Evolutionary conservation across 2,888 invertebrate species (phyloP).

Genomic region (Ganaspis brasiliensis): DNA sequence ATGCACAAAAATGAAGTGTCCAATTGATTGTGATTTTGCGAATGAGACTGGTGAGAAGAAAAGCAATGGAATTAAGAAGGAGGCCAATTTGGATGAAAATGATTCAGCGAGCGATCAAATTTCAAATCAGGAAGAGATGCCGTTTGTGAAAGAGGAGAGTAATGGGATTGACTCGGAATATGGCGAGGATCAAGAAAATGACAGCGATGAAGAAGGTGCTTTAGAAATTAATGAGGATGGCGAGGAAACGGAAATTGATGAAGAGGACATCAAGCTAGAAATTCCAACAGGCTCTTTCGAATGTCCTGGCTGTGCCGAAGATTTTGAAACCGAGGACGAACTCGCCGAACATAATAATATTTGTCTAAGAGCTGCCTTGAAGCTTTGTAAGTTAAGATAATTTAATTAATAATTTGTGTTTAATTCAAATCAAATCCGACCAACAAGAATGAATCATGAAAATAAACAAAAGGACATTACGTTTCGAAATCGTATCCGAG

Average conservation of each 20-base stretch:
- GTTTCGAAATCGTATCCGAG: too few species aligned
- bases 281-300: slow-evolving; percentile 55
- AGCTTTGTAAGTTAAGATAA: slow-evolving; percentile 47
- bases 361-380: slow-evolving; percentile 45
- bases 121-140: slow-evolving; percentile 47
- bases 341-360: slow-evolving; percentile 58
- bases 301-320: slow-evolving; percentile 58
- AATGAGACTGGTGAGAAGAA: slow-evolving; percentile 48
- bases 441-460: too few species aligned
- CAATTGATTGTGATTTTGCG: slow-evolving; percentile 42
- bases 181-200: slow-evolving; percentile 46
- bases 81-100: slow-evolving; percentile 44
- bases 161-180: slow-evolving; percentile 52
- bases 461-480: too few species aligned
- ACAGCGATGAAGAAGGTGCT: slow-evolving; percentile 55
- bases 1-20: slow-evolving; percentile 48
- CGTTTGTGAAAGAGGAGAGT: slow-evolving; percentile 52
- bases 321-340: slow-evolving; percentile 59
- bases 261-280: slow-evolving; percentile 57
- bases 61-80: slow-evolving; percentile 40
- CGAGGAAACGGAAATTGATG: slow-evolving; percentile 52
- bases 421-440: too few species aligned
- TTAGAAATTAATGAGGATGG: slow-evolving; percentile 52
- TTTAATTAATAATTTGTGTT: background rate
- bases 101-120: slow-evolving; percentile 41